phyloP scores from a whole-genome alignment of 2,113 vertebrate species.

The Hydrochoerus hydrochaeris region DNA sequence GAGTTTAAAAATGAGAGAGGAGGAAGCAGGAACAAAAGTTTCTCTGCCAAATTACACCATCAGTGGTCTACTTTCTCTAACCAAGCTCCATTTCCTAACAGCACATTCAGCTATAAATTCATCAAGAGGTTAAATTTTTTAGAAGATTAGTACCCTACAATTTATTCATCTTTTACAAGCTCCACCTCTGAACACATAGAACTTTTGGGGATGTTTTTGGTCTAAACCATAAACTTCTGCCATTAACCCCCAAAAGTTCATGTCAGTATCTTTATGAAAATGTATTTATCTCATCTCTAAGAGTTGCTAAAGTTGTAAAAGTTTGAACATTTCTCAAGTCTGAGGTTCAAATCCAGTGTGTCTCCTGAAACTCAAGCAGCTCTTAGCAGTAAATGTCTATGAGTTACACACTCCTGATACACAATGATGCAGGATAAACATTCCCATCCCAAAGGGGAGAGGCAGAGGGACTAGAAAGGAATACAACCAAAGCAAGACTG shows the following conservation, averaged over 20 bases:
- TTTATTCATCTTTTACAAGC: background rate
- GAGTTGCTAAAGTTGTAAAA: background rate
- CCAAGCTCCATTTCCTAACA: background rate
- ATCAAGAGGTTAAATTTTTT: background rate
- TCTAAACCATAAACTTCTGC: background rate
- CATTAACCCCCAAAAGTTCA: background rate
- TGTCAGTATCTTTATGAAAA: background rate
- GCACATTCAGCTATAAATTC: background rate
- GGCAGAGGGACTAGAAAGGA: background rate
- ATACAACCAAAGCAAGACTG: background rate
- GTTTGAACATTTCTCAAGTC: background rate
- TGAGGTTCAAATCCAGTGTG: background rate
- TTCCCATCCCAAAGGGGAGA: background rate
- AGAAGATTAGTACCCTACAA: background rate
- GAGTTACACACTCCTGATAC: background rate
- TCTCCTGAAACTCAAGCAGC: background rate
- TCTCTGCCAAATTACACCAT: background rate
- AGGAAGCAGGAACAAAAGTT: background rate
- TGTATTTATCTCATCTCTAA: background rate
- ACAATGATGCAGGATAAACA: background rate
- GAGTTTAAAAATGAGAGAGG: background rate
- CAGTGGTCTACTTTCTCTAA: background rate
- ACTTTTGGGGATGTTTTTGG: background rate
- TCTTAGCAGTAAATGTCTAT: background rate
- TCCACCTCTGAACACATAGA: background rate